Percentiles rank a stretch among this genome's conserved stretches.
Conservation (phyloP, 2,113 vertebrate species). For the Talpa occidentalis region DNA sequence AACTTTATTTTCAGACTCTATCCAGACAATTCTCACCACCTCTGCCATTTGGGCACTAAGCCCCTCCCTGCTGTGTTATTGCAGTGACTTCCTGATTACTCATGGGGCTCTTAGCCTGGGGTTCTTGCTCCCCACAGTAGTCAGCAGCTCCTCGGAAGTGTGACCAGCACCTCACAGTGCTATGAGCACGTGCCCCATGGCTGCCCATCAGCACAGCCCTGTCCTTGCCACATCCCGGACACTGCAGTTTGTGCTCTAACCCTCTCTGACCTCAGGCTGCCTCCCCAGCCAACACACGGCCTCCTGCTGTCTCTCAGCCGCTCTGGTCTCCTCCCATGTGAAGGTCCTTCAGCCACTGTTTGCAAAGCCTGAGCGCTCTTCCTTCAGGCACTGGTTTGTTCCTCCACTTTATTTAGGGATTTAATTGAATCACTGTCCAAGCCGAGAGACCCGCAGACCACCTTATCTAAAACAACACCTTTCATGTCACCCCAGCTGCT, state of each 20-base stretch:
- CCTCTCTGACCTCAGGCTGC: background rate
- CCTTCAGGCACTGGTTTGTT: background rate
- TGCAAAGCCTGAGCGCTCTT: background rate
- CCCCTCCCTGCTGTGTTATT: background rate
- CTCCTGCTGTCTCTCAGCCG: background rate
- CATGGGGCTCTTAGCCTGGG: background rate
- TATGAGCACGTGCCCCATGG: background rate
- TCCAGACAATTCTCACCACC: background rate
- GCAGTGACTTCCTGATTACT: background rate
- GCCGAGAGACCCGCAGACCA: background rate
- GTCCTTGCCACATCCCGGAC: background rate
- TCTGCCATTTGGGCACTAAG: background rate
- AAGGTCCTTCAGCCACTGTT: background rate
- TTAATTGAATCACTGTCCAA: background rate
- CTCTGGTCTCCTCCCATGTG: background rate
- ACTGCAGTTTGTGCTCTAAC: background rate
- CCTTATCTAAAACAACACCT: background rate
- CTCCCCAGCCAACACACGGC: too few species aligned
- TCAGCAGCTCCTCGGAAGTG: background rate
- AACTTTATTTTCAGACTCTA: background rate
- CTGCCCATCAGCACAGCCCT: background rate
- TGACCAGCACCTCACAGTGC: background rate
- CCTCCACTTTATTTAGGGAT: background rate
- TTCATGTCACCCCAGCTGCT: background rate
- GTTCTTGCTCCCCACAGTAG: background rate